phyloP scores from a whole-genome alignment of 2,113 vertebrate species.

The Megaceryle maxima region DNA sequence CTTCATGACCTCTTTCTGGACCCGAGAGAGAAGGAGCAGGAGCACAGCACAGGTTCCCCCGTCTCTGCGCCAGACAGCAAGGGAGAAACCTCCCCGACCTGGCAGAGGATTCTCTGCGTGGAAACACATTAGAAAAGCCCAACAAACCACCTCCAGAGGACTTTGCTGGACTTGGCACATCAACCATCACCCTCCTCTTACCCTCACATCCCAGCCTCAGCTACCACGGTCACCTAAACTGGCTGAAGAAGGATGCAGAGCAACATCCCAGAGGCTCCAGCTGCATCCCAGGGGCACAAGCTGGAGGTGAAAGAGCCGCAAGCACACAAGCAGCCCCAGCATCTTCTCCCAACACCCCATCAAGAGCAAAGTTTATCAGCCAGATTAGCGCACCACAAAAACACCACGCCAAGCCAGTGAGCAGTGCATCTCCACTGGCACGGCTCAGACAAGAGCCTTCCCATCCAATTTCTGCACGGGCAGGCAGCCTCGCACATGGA shows the following conservation, averaged over 20 bases:
- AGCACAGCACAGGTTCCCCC: background rate
- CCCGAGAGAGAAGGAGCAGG: background rate
- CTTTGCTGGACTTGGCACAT: background rate
- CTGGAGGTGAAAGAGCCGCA: background rate
- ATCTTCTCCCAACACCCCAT: background rate
- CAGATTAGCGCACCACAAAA: background rate
- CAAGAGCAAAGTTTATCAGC: background rate
- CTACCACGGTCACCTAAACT: background rate
- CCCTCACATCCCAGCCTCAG: fast-evolving
- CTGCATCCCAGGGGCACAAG: background rate
- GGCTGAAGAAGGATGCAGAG: background rate
- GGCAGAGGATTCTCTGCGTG: background rate
- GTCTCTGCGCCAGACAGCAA: background rate
- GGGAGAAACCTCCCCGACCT: background rate
- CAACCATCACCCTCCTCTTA: background rate
- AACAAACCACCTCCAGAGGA: fast-evolving
- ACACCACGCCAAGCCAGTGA: background rate
- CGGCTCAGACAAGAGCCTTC: background rate
- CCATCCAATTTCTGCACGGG: background rate
- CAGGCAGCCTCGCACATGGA: background rate
- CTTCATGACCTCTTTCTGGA: background rate
- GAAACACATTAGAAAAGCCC: background rate
- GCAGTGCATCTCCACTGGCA: background rate
- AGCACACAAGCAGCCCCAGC: background rate
- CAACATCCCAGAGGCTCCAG: background rate